phyloP scores from a whole-genome alignment of 2,888 invertebrate species.

The Acleris laterana region DNA sequence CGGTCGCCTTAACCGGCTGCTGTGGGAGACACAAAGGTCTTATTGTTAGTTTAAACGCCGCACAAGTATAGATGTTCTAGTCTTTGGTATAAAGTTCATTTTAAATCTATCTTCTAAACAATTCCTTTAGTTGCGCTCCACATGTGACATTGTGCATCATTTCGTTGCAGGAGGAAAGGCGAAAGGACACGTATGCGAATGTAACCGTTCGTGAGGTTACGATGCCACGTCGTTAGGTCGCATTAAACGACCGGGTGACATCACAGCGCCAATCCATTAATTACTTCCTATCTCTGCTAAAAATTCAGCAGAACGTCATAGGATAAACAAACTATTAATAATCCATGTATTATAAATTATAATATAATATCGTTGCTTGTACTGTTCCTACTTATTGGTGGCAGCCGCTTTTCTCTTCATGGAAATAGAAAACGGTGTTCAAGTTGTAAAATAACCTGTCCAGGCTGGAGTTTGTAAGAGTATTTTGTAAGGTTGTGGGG shows the following conservation, averaged over 20 bases:
- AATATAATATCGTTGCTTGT: no score
- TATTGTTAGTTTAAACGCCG: slow-evolving; percentile 7
- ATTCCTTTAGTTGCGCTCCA: slow-evolving; percentile 29
- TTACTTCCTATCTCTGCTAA: neutral
- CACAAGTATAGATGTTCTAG: neutral
- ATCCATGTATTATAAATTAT: no score
- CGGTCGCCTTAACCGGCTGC: slow-evolving; percentile 30
- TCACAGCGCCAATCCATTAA: slow-evolving; percentile 13
- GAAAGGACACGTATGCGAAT: slow-evolving; percentile 34
- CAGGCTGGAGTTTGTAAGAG: no score
- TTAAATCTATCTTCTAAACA: neutral
- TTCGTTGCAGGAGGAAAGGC: slow-evolving; percentile 39
- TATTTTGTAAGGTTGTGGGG: no score
- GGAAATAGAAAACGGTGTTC: no score
- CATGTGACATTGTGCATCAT: slow-evolving; percentile 34
- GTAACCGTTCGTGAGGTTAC: slow-evolving; percentile 18
- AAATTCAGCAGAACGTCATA: no score
- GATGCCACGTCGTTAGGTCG: slow-evolving; percentile 14
- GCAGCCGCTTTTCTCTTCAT: no score
- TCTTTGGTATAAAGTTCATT: neutral
- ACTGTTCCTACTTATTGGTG: no score
- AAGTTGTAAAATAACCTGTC: no score
- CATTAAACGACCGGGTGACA: slow-evolving; percentile 25
- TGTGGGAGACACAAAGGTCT: slow-evolving; percentile 20
- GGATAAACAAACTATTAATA: no score